Evolutionary conservation across 2,888 invertebrate species (phyloP), one percentile per base, ranked within the genome.

Genomic region (Noctua comes): DNA sequence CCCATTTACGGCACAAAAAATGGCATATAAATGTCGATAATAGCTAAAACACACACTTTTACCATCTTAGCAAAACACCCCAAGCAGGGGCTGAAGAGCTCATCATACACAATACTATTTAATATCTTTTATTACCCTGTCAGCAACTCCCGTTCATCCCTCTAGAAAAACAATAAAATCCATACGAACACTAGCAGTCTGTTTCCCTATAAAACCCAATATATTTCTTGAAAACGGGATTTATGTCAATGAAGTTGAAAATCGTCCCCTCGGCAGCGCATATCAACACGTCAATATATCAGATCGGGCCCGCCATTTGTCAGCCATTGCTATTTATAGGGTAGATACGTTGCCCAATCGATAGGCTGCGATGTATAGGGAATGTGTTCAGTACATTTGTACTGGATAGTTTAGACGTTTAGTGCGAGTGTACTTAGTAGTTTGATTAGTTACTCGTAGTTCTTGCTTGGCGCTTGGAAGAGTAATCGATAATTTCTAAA

Each of bases 281-380:
- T 93, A 93, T 94, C 94, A 93, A 92, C 92, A 91, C 91, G 90
- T 91, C 93, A 90, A 91, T 94, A 93, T 92, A 93, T 94, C 94
- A 93, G 92, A 91, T 90, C 91, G 87, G 91, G 89, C 86, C 90
- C 88, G 90, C 92, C 93, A 93, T 93, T 94, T 93, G 93, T 93
- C 93, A 92, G 91, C 85, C 86, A 85, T 88, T 86, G 85, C 92
- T 93, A 92, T 93, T 92, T 93, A 92, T 92, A 91, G 91, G 89
- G 88, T 85, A 88, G 89, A 91, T 91, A 89, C 90, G 90, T 88
- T 86, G 82, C 68, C 82, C 80, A 89, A 88, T 89, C 88, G 88
- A 89, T 89, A 85, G 72, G 79, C 80, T 73, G 70, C 79, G 70
- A 77, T 84, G 70, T 85, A 80, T 65, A 77, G 62, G 68, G 76